Conservation (phyloP, 2,888 invertebrate genomes). For the Nudaria mundana region DNA sequence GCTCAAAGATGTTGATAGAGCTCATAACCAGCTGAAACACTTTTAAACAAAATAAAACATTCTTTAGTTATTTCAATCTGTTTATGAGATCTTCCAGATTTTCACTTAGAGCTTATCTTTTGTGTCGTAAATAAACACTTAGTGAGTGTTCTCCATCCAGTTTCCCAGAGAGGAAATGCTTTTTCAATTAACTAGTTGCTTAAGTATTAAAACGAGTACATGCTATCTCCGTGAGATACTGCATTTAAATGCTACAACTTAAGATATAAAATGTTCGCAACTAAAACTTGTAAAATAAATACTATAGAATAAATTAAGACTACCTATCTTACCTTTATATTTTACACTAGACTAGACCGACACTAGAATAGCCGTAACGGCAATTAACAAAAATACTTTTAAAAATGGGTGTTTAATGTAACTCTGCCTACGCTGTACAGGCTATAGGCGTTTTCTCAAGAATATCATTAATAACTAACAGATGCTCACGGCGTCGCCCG, state of each 20-base stretch:
- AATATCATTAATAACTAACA: no score
- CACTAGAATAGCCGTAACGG: no score
- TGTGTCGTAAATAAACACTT: conserved; percentile 47
- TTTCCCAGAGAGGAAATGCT: neutral
- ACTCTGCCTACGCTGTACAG: no score
- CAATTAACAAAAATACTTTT: no score
- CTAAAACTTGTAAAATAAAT: neutral
- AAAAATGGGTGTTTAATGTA: no score
- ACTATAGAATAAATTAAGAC: neutral
- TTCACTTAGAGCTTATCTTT: conserved; percentile 35
- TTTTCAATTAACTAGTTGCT: neutral
- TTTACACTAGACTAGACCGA: no score
- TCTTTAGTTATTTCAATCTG: conserved; percentile 4
- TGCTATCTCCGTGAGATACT: no score
- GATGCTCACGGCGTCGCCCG: no score
- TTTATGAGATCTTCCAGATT: conserved; percentile 5
- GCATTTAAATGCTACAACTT: neutral
- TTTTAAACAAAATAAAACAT: neutral
- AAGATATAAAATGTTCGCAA: neutral
- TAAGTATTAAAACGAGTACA: neutral
- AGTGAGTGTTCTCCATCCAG: conserved; percentile 28
- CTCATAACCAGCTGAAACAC: neutral
- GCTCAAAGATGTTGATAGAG: no score
- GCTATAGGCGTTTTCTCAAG: no score
- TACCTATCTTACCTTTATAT: no score